Base-by-base conservation (phyloP, 2,888 invertebrate genomes). In the Achlya flavicornis region DNA sequence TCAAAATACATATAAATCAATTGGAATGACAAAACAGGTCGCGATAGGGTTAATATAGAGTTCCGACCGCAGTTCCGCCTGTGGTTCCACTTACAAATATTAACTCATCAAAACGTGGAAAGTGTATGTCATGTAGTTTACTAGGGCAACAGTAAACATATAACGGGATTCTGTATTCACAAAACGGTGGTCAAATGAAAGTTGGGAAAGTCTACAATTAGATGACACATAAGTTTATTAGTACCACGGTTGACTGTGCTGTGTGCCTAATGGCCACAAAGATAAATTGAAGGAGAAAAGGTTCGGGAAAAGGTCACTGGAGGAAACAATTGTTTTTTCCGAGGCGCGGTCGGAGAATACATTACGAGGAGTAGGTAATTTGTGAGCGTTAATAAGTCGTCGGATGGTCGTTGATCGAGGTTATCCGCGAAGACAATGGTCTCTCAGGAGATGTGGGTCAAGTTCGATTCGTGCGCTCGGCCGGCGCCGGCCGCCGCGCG, bases 151-250 rank as follows among this genome's bases (percentile, higher is more conserved):
- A 82, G 81, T 79, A 10, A 8, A 38, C 38, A 7, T 38, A 77
- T 90, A 92, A 91, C 92, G 92, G 92, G 83, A 87, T 78, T 73
- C 72, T 75, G 73, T 80, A 83, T 83, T 81, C 78, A 85, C 79
- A 82, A 83, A 83, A 83, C 81, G 81, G 81, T 80, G 84, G 84
- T 85, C 83, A 79, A 87, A 88, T 74, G 91, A 92, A 92, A 91
- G 92, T 88, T 89, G 87, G 86, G 91, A 92, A 92, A 92, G 90
- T 90, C 82, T 71, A 83, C 86, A 84, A 87, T 89, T 86, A 86
- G 84, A 85, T 82, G 85, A 84, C 83, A 85, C 75, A 75, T 76
- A 26, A 77, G 72, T 66, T 68, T 70, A 72, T 74, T 76, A 71
- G 70, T 70, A 66, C 70, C 66, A 74, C 71, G 71, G 74, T 83